Evolutionary conservation across 2,113 vertebrate species (phyloP).

Genomic region (Callocephalon fimbriatum): DNA sequence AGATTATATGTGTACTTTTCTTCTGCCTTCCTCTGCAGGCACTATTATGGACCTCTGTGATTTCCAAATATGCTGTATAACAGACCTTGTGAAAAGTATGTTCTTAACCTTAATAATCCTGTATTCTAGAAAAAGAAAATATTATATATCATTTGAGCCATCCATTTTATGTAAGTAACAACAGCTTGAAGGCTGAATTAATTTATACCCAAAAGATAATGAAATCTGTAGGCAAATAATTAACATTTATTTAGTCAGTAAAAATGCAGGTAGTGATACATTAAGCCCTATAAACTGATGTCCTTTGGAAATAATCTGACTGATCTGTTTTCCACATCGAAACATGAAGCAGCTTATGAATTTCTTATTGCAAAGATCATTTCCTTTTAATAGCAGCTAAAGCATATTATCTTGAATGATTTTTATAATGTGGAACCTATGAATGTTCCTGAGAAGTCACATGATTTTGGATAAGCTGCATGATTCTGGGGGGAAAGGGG

Average conservation of each 20-base stretch:
- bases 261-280: not conserved
- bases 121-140: not conserved
- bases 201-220: not conserved
- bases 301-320: not conserved
- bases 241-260: not conserved
- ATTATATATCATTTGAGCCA: not conserved
- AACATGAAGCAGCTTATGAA: not conserved
- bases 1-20: not conserved
- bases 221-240: not conserved
- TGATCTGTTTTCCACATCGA: not conserved
- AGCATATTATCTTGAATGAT: not conserved
- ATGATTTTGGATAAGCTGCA: not conserved
- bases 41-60: not conserved
- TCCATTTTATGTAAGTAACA: not conserved
- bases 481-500: not conserved
- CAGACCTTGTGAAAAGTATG: not conserved
- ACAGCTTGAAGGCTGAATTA: not conserved
- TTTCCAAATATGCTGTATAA: not conserved
- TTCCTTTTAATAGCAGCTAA: not conserved
- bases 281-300: not conserved
- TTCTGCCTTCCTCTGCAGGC: not conserved
- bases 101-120: not conserved
- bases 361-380: not conserved
- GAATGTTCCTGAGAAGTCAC: not conserved
- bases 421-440: not conserved